Base-by-base conservation (phyloP, 1,140 invertebrate species). In the Hydropsyche tenuis region DNA sequence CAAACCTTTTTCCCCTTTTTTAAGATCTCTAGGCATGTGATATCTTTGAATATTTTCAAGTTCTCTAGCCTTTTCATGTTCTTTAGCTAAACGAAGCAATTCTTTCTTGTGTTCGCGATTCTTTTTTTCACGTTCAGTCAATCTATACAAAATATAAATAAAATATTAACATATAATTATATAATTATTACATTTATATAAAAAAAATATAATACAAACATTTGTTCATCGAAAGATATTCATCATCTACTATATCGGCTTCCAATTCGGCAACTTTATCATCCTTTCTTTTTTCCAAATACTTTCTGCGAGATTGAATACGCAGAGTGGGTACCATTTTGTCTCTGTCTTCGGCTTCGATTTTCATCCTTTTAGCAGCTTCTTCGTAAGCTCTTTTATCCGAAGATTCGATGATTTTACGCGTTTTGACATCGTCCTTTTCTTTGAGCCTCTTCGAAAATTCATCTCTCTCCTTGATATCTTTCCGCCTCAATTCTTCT, bases 251-350 rank as follows among this genome's bases (percentile, higher is more conserved):
- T 68, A 99, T 94, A 81, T 97, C 96, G 20, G 90, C 93, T 86
- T 99, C 97, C 43, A 99, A 85, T 82, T 99, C 97, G n/a, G 91
- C 88, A 45, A 99, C 88, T 87, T 99, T 99, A 79, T 99, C 97
- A 68, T 94, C 93, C 86, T 98, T 97, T 65, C 98, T 87, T 84
- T 99, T 99, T 77, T 94, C 92, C 73, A 99, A 87, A 85, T 99
- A 99, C 80, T 96, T 93, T 66, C 96, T 87, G 37, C 98, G 89
- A 0, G 97, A 99, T 81, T 99, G 93, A 18, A 96, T 86, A 62
- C 98, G 86, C 9, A 99, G 81, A 79, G 93, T 92, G 12, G 96
- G 95, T 51, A 99, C 86, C 53, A 97, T 87, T 83, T 94, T 93
- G 60, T 95, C 92, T 69, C 92, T 86, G 79, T 96, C 93, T 78